These are phyloP conservation scores for Oxygymnocypris stewartii DNA, from an alignment of 2,113 vertebrate genomes.

Conservation along the genomic window DNA sequence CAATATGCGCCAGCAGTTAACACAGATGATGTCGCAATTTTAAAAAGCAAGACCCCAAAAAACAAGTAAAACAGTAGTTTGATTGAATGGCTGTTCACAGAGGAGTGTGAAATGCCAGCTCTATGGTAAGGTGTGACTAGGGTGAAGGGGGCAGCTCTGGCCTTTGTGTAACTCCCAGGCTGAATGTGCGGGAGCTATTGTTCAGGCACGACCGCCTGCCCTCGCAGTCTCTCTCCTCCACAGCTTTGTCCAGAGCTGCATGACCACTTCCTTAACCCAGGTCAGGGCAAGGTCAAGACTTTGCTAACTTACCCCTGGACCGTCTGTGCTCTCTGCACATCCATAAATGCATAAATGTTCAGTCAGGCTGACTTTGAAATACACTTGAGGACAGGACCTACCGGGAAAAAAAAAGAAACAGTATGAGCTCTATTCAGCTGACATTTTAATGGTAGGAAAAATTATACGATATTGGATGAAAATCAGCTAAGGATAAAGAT, in stretches of 20 bases:
- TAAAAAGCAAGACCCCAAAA: slow-evolving; percentile 62
- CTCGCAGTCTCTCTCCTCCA: slow-evolving; percentile 75
- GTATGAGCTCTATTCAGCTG: not conserved
- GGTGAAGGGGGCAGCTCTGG: slow-evolving; percentile 68
- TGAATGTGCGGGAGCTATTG: slow-evolving; percentile 75
- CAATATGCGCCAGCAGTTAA: not conserved
- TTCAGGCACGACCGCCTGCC: slow-evolving; percentile 70
- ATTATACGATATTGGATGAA: not conserved
- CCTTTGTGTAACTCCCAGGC: slow-evolving; percentile 77
- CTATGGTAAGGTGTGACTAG: slow-evolving; percentile 73
- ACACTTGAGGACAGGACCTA: not conserved
- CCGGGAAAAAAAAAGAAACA: not conserved
- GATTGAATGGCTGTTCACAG: slow-evolving; percentile 80
- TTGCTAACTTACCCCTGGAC: slow-evolving; percentile 73
- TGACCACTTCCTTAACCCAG: slow-evolving; percentile 78
- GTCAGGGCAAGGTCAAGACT: slow-evolving; percentile 81
- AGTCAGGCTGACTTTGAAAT: not conserved
- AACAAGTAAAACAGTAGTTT: slow-evolving; percentile 82
- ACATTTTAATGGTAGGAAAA: not conserved
- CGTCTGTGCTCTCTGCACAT: slow-evolving; percentile 62
- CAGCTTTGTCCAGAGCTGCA: slow-evolving; percentile 77
- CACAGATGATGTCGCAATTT: slow-evolving; percentile 55
- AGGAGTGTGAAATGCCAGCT: slow-evolving; percentile 79
- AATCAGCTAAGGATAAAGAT: not conserved
- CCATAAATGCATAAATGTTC: slow-evolving; percentile 57